Evolutionary conservation across 2,113 vertebrate species (phyloP).

Genomic region (Chionomys nivalis): DNA sequence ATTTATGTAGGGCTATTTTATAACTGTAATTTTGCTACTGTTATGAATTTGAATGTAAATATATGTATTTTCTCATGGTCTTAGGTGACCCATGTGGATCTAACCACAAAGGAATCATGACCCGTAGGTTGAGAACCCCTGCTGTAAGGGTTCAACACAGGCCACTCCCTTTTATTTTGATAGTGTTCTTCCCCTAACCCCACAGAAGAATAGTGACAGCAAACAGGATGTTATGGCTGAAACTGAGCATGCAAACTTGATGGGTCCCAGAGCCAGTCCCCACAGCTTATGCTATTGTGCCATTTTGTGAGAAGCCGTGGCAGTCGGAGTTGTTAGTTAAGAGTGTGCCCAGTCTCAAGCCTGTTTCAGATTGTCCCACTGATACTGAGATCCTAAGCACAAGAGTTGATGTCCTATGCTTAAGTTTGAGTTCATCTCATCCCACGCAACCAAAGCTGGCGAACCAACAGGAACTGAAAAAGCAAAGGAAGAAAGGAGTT

Average conservation of each 20-base stretch:
- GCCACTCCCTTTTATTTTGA: neutral
- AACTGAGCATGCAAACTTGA: neutral
- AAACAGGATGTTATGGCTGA: neutral
- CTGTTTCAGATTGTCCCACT: neutral
- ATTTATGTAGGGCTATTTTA: neutral
- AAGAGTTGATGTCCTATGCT: neutral
- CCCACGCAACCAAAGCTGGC: neutral
- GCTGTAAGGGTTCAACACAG: neutral
- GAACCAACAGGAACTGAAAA: neutral
- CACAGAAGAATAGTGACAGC: neutral
- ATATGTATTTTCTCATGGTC: no score
- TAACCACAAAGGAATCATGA: neutral
- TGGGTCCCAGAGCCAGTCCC: neutral
- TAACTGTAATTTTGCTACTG: neutral
- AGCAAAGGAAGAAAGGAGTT: neutral
- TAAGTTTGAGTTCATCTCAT: neutral
- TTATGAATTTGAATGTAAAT: neutral
- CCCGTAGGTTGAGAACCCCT: neutral
- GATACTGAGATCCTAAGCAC: neutral
- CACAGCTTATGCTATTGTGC: neutral
- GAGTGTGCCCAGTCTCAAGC: neutral
- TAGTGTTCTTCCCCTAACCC: neutral
- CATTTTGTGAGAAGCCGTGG: slow-evolving; percentile 14
- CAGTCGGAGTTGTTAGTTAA: neutral
- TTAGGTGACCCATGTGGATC: no score